phyloP scores from a whole-genome alignment of 2,888 invertebrate genomes.

The Cephalotes varians region DNA sequence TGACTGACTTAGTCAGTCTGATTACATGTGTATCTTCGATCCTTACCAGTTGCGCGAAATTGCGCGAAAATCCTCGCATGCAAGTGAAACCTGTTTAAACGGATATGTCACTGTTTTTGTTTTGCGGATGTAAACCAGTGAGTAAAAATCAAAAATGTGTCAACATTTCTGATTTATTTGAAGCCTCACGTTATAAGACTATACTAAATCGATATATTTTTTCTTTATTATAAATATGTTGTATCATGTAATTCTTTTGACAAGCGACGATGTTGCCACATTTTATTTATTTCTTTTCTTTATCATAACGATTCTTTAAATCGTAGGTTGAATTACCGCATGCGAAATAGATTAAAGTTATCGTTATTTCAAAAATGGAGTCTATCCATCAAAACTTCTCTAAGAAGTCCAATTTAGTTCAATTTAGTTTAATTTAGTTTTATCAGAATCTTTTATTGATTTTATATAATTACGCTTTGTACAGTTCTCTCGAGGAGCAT shows the following conservation, averaged over 20 bases:
- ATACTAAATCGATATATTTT: neutral
- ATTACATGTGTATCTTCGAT: slow-evolving; percentile 3
- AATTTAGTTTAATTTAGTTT: slow-evolving; percentile 10
- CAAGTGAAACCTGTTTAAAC: neutral
- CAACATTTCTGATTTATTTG: neutral
- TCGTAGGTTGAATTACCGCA: neutral
- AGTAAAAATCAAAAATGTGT: slow-evolving; percentile 22
- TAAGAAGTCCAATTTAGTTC: too few relatives aligned
- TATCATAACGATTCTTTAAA: neutral
- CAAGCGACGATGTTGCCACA: neutral
- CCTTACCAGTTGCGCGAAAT: slow-evolving; percentile 40
- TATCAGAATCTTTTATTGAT: neutral
- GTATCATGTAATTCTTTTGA: neutral
- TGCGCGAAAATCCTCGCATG: too few relatives aligned
- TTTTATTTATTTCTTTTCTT: neutral
- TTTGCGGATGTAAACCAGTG: slow-evolving; percentile 19
- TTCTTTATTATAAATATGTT: neutral
- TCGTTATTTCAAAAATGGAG: neutral
- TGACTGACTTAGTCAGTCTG: slow-evolving; percentile 41
- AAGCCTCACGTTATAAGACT: neutral
- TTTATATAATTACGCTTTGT: neutral
- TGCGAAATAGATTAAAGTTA: neutral
- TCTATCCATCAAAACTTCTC: neutral
- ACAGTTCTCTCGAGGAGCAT: slow-evolving; percentile 2
- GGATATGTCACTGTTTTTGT: slow-evolving; percentile 17